Evolutionary conservation across 1,140 invertebrate genomes (phyloP), one percentile per base, ranked within the genome.

Genomic region (Penaeus vannamei): DNA sequence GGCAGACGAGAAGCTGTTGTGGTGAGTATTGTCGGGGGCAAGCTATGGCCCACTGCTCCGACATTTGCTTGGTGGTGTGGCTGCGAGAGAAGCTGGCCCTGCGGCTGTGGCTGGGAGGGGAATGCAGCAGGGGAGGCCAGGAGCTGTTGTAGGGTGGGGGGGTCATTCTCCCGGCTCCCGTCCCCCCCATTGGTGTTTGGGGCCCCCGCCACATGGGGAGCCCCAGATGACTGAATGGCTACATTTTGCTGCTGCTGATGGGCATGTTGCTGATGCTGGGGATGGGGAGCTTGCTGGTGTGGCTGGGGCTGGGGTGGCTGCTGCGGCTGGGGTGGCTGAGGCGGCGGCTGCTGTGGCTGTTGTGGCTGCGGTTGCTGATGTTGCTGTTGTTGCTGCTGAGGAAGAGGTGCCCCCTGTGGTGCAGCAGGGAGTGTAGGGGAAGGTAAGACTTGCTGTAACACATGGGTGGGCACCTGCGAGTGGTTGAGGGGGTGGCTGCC

Each of bases 401-500:
- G 81, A 53, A 79, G 80, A 83, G 86, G 72, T 84, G 86, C 69
- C 82, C 86, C 86, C 22, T 83, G 80, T 22, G 86, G 82, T 61
- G 79, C 82, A 69, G 77, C n/a, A 20, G 84, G 66, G 77, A 86
- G 77, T 60, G 84, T 82, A 17, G 88, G 79, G 59, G 84, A 72
- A 32, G 84, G 88, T 36, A 90, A 46, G 79, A 86, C 84, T 80
- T 90, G 88, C 84, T 90, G 88, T 42, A 90, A 46, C 17, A 90
- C 84, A 86, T 90, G 84, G 29, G 88, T 32, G 81, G 81, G 80
- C 64, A 89, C 86, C 86, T 87, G 86, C 36, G 86, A 72, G 72
- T 84, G 87, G 61, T 64, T 89, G 87, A 89, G 87, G 61, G 87
- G 87, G 79, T 87, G 86, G 76, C 72, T 84, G 26, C 87, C 87